phyloP scores from a whole-genome alignment of 2,113 vertebrate species.

The Promerops cafer region DNA sequence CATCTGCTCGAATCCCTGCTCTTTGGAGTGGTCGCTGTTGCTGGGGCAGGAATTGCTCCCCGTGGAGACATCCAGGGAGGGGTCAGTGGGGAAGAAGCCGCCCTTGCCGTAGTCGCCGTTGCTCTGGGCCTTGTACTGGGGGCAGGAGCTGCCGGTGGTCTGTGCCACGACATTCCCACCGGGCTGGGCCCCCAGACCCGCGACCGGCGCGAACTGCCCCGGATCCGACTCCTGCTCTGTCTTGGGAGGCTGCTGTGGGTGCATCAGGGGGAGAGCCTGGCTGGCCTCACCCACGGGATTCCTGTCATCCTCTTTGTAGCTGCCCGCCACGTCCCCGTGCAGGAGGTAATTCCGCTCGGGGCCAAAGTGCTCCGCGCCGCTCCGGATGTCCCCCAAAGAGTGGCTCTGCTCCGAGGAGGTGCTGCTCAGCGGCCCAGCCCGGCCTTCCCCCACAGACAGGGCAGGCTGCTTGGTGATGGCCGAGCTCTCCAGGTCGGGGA shows the following conservation, averaged over 20 bases:
- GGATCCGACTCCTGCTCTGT: slow-evolving; percentile 78
- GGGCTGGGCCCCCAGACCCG: slow-evolving; percentile 55
- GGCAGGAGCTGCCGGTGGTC: slow-evolving; percentile 49
- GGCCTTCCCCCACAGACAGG: slow-evolving; percentile 40
- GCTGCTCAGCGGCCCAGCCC: slow-evolving; percentile 8
- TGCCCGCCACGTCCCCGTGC: slow-evolving; percentile 40
- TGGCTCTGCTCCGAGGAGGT: slow-evolving; percentile 61
- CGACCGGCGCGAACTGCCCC: slow-evolving; percentile 19
- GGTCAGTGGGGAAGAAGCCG: slow-evolving; percentile 71
- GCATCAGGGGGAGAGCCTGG: slow-evolving; percentile 50
- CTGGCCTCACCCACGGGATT: slow-evolving; percentile 5
- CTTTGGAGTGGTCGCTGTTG: slow-evolving; percentile 72
- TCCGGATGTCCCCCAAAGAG: slow-evolving; percentile 48
- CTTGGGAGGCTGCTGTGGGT: slow-evolving; percentile 71
- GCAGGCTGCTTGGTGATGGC: slow-evolving; percentile 66
- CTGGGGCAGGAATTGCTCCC: slow-evolving; percentile 74
- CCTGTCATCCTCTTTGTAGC: slow-evolving; percentile 72
- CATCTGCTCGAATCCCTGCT: slow-evolving; percentile 70
- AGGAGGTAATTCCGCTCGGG: slow-evolving; percentile 60
- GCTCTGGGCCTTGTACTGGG: slow-evolving; percentile 73
- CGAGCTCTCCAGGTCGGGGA: slow-evolving; percentile 87
- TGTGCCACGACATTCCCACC: slow-evolving; percentile 3
- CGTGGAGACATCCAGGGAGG: slow-evolving; percentile 56
- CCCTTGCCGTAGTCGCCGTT: slow-evolving; percentile 73
- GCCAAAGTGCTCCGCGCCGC: slow-evolving; percentile 46